Percentiles rank a stretch among this genome's conserved stretches.
These are phyloP conservation scores for Phocides pigmalion DNA, from an alignment of 1,140 invertebrate species.

Conservation along the genomic window DNA sequence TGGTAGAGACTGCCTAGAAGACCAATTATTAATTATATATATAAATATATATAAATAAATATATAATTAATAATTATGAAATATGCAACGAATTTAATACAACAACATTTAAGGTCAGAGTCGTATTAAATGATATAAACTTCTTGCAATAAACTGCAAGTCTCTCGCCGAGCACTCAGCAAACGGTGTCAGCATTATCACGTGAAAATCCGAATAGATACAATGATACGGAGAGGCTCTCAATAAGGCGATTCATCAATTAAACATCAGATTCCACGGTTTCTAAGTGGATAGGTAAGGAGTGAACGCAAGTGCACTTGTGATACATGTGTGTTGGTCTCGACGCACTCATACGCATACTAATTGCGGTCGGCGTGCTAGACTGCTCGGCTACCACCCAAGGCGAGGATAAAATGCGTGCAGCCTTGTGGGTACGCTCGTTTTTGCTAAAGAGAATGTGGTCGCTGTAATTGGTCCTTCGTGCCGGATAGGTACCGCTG, in stretches of 20 bases:
- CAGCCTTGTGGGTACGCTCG: conserved; percentile 43
- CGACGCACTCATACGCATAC: conserved; percentile 41
- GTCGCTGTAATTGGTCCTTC: conserved; percentile 51
- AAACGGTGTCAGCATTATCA: conserved; percentile 27
- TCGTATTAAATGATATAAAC: no score
- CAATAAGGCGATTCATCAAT: conserved; percentile 33
- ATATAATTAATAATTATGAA: no score
- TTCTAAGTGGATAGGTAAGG: conserved; percentile 26
- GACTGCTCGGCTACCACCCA: conserved; percentile 67
- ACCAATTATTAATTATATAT: no score
- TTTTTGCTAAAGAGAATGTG: conserved; percentile 48
- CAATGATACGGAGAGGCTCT: conserved; percentile 16
- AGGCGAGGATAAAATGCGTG: conserved; percentile 45
- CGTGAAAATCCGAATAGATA: conserved; percentile 30
- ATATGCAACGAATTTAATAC: no score
- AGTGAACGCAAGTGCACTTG: conserved; percentile 16
- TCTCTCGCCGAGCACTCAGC: neutral
- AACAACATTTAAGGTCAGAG: no score
- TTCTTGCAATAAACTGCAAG: neutral
- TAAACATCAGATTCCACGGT: conserved; percentile 33
- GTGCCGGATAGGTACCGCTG: conserved; percentile 23
- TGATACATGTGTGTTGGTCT: conserved; percentile 24
- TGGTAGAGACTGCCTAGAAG: no score
- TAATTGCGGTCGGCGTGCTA: conserved; percentile 48
- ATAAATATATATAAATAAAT: no score